These are phyloP conservation scores for Panthera tigris DNA, from an alignment of 2,113 vertebrate species.

Conservation along the genomic window DNA sequence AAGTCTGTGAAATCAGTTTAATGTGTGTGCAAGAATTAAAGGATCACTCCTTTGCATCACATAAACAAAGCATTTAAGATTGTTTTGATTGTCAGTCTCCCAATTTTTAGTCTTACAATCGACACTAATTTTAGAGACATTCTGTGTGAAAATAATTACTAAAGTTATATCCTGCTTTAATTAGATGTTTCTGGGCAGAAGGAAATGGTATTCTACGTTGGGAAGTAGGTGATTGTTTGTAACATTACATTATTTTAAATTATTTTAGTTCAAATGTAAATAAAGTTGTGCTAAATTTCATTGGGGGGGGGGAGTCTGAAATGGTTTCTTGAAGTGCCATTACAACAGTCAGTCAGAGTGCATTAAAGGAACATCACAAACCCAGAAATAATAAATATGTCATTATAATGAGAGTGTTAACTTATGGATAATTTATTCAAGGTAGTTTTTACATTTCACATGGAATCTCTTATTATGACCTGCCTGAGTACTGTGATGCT, in stretches of 20 bases:
- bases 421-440: conserved; percentile 64
- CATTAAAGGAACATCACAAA: conserved; percentile 62
- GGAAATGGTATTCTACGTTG: conserved; percentile 44
- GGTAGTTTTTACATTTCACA: conserved; percentile 47
- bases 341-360: conserved; percentile 80
- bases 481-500: conserved; percentile 46
- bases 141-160: conserved; percentile 69
- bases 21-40: conserved; percentile 76
- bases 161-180: conserved; percentile 67
- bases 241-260: conserved; percentile 25
- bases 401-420: conserved; percentile 57
- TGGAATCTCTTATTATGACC: conserved; percentile 59
- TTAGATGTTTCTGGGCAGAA: conserved; percentile 61
- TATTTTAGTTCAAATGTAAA: conserved; percentile 74
- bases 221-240: conserved; percentile 62
- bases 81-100: conserved; percentile 73
- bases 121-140: conserved; percentile 72
- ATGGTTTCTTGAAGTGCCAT: conserved; percentile 76
- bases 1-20: conserved; percentile 72
- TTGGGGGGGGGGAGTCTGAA: conserved; percentile 23
- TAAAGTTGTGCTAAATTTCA: conserved; percentile 73
- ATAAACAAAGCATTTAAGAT: conserved; percentile 73
- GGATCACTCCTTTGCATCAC: conserved; percentile 73
- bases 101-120: conserved; percentile 66
- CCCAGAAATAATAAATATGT: conserved; percentile 73